Base-by-base conservation (phyloP, 2,888 invertebrate species). In the Dorcus parallelipipedus region DNA sequence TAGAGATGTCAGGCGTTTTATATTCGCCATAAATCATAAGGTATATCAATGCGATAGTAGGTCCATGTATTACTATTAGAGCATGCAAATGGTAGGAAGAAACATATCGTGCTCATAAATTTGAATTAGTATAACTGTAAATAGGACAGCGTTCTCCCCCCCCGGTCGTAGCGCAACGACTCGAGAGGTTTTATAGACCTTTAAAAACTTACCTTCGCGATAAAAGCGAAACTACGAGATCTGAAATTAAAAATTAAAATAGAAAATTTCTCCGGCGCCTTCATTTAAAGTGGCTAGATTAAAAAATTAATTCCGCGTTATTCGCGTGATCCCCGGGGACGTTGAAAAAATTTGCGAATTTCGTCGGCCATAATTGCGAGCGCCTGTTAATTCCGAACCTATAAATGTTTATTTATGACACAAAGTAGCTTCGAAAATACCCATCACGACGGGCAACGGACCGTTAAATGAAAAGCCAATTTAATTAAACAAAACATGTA, bases 391-490 rank as follows among this genome's bases (percentile, higher is more conserved):
- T 17, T 49, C 33, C 23, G 10, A 38, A 38, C 33, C 49, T 33
- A 38, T 38, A 49, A 33, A 23, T 42, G 14, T 33, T 38, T 49
- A 23, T 49, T 45, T 45, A 10, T 45, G 45, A 66, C 64, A 62
- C 62, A 60, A 56, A 62, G 62, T 61, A 63, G 64, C 63, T 64
- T 62, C 61, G 53, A 57, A 57, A 59, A 63, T 61, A 49, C 63
- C 60, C 63, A 63, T 63, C 63, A 66, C 63, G 63, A 66, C 58
- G 60, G 63, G 63, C 63, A 66, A 65, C 72, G 69, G 64, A 71
- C 69, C 73, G 67, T 70, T 71, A 73, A 74, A 73, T 73, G 72
- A 72, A 74, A 73, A 73, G 71, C 73, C 73, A 73, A 74, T 73
- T 73, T 73, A 73, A 74, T 74, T 73, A 73, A 33, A 33, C 26